Evolutionary conservation across 2,888 invertebrate species (phyloP).

Genomic region (Apotomis capreana): DNA sequence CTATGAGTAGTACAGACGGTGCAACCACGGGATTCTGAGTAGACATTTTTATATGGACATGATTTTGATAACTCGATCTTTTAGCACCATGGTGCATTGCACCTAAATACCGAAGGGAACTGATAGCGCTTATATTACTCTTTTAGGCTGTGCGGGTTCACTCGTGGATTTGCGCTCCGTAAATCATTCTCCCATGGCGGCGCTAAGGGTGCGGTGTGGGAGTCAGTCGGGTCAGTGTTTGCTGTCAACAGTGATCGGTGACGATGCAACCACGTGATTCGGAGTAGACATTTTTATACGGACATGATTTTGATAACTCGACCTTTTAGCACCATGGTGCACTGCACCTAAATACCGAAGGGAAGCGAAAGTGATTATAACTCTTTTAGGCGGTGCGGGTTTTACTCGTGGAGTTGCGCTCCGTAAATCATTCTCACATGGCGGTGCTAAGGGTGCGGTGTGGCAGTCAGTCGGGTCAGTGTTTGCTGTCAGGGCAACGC

Average conservation of each 20-base stretch:
- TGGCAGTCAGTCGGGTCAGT: background rate
- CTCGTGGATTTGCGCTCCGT: slow-evolving; percentile 67
- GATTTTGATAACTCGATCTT: no score
- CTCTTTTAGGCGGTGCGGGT: slow-evolving; percentile 64
- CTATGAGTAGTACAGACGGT: no score
- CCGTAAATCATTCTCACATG: slow-evolving; percentile 76
- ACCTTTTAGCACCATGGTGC: no score
- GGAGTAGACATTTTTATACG: no score
- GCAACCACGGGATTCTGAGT: no score
- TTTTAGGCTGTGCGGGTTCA: slow-evolving; percentile 66
- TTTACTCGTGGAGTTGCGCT: slow-evolving; percentile 68
- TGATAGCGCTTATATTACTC: slow-evolving; percentile 65
- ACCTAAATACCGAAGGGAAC: slow-evolving; percentile 47
- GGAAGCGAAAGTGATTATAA: slow-evolving; percentile 61
- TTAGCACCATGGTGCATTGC: background rate
- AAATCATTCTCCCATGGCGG: slow-evolving; percentile 72
- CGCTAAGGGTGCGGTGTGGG: slow-evolving; percentile 12
- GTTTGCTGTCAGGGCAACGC: no score
- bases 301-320: no score
- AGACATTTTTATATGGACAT: no score
- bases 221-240: no score
- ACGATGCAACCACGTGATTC: no score
- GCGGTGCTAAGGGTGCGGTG: slow-evolving; percentile 18
- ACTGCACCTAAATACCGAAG: slow-evolving; percentile 47
- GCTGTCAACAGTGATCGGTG: no score